Evolutionary conservation across 1,140 invertebrate species (phyloP), one percentile per base, ranked within the genome.

Genomic region (Akabosia matsudoensis): DNA sequence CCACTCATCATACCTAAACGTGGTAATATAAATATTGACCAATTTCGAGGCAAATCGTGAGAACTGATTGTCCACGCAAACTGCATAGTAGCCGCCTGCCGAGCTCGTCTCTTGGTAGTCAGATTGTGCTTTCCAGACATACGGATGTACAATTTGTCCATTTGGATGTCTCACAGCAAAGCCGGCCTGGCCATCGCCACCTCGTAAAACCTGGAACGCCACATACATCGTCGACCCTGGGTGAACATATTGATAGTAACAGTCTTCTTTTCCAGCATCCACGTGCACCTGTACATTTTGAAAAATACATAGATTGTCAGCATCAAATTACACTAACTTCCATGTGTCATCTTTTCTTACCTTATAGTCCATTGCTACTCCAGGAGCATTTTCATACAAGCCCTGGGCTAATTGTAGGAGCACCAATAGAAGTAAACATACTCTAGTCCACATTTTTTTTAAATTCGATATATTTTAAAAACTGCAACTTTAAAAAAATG

Each of bases 11-110:
- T 96, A 94, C 37, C 90, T 90, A 37, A 97, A 95, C 0, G 97
- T 95, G 0, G 95, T 96, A 1, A 97, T 88, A 82, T 97, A 97
- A 28, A 98, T 86, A 85, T 97, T 97, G 18, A 98, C 92, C 76
- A 97, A 85, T 86, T 97, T 97, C 14, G 90, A 91, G 33, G 94
- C 92, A 86, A 96, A 97, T 83, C 93, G 87, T 7, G 94, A 96
- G 82, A 96, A 95, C 81, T 96, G 93, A 86, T 98, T 98, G 84
- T 97, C 95, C 74, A 98, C 91, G 85, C 96, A 98, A 26, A 97
- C 90, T n/a, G 91, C 91, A 83, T 97, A 97, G 83, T 95, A 95
- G 7, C 93, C 94, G 64, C 93, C 93, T 0, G 87, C 86, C 1
- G 90, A 89, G 0, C 89, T 87, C 81, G 90, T 89, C 83, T 96